Evolutionary conservation across 2,888 invertebrate species (phyloP), one percentile per base, ranked within the genome.

Genomic region (Acrocyrtus sp.): DNA sequence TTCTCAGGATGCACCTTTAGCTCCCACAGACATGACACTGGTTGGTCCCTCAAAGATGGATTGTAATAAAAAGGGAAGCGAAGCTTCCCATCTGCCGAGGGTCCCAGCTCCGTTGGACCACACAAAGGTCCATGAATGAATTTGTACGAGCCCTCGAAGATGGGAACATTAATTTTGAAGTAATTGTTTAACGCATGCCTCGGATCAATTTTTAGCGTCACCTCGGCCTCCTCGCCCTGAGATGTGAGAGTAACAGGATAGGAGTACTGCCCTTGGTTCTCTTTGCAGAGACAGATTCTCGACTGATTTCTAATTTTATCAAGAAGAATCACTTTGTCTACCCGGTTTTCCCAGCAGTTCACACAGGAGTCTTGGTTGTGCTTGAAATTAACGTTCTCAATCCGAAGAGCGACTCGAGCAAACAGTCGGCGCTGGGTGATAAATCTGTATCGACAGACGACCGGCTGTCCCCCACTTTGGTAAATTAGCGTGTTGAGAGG

Each of bases 401-500:
- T 88, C 0, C 90, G 93, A 60, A 95, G 84, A 17, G 94, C 91
- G 12, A 94, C 91, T 73, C 94, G 87, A 0, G 94, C 93, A 82
- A 90, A 94, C 2, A 94, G 88, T 24, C 94, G 86, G 70, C 91
- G 90, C 82, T 94, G 93, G 0, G 94, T 94, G 2, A 94, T 88
- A 83, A 95, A 94, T 84, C 91, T 89, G 83, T 94, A 95, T 1
- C 65, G 50, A 29, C 72, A 72, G 22, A 72, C 45, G n/a, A 72
- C 72, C n/a, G 65, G 72, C 22, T 65, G 65, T 5, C 72, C 76
- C 57, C 77, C 74, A 89, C 67, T 90, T 87, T 95, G 95, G 84
- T 94, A 95, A 1, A 95, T 92, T 27, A 95, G 85, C 0, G 94
- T 94, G 82, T 95, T 95, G 53, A 94, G 87, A 0, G 95, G 95